Base-by-base conservation (phyloP, 2,113 vertebrate species). In the Notiomystis cincta region DNA sequence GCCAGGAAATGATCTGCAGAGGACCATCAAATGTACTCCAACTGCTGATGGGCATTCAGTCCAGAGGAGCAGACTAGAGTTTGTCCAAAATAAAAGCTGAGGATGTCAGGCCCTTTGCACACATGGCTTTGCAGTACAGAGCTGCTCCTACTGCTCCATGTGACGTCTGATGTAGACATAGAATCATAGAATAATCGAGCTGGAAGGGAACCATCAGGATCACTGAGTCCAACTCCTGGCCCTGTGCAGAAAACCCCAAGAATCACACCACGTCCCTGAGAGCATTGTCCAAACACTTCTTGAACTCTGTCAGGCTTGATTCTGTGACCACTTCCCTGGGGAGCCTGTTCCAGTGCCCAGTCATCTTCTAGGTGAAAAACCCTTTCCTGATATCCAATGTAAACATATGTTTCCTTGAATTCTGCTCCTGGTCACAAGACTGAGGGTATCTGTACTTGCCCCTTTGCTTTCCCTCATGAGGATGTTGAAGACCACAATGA, bases 211-310 rank as follows among this genome's bases (percentile, higher is more conserved):
- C 25, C 13, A 51, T 82, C 56, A 25, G 25, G 12, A 24, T 30
- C 31, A 42, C 30, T 0, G 0, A 70, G 54, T 58, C 20, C 13
- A 44, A 21, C 25, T 71, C 66, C 47, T 51, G 31, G 21, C 13
- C 25, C 31, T 72, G 10, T 53, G 27, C 16, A 37, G 33, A 27
- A 62, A 30, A 44, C 16, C 19, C 56, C 37, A 50, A 50, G 45
- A 70, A 28, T 44, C 45, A 61, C 25, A 35, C 13, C 65, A 42
- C 4, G 37, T 35, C 10, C 25, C 45, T 0, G 0, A 51, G 31
- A 61, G 27, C 8, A 44, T 53, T 61, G 31, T 44, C 10, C 37
- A 44, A 82, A 61, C 21, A 35, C 21, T 51, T 71, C 25, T 21
- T 51, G 25, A 44, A 37, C 33, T 61, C 21, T 35, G 6, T 35